Evolutionary conservation across 2,797 vertebrate genomes (phyloP).

Genomic region (Etheostoma nigrum): DNA sequence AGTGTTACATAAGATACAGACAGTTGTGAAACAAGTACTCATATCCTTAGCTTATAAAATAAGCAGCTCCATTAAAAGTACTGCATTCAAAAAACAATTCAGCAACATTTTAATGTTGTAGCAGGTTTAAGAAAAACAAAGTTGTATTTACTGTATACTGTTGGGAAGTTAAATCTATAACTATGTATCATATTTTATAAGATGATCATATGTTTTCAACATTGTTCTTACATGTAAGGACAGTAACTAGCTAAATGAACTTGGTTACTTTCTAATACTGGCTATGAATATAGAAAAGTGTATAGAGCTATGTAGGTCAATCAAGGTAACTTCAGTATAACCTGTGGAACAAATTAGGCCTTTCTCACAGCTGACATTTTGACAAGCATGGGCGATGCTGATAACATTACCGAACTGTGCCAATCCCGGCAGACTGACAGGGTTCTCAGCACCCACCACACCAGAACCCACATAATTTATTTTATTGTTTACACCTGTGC

Average conservation of each 20-base stretch:
- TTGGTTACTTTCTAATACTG: neutral
- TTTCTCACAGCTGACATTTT: constrained; percentile 2
- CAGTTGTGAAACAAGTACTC: neutral
- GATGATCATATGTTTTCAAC: neutral
- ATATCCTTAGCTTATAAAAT: neutral
- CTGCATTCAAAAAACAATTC: neutral
- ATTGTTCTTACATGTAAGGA: neutral
- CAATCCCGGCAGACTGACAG: neutral
- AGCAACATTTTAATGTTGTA: constrained; percentile 6
- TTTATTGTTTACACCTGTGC: neutral
- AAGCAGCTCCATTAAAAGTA: neutral
- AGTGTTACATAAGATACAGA: neutral
- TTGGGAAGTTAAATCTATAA: neutral
- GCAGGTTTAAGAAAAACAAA: neutral
- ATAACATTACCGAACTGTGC: neutral
- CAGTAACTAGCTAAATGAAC: neutral
- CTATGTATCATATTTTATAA: neutral
- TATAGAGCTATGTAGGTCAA: neutral
- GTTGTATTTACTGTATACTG: neutral
- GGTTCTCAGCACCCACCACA: neutral
- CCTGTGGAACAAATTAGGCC: neutral
- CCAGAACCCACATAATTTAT: neutral
- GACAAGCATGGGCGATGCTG: neutral
- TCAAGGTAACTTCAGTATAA: neutral
- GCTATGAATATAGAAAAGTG: neutral